Evolutionary conservation across 1,140 invertebrate genomes (phyloP).

Genomic region (Pseudoatta argentina): DNA sequence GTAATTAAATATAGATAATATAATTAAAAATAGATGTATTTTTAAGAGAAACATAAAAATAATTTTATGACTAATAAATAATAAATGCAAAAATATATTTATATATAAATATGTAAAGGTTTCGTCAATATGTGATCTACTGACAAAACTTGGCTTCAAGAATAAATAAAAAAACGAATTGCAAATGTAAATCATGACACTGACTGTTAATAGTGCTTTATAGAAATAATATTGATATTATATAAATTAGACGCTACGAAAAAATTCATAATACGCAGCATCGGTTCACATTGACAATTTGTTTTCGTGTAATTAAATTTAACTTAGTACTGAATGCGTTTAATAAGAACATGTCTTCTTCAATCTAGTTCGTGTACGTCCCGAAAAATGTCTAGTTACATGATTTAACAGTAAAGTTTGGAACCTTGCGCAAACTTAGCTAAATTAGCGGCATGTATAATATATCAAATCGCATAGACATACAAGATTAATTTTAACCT

Average conservation of each 20-base stretch:
- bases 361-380: background rate
- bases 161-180: no score
- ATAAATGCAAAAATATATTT: background rate
- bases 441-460: conserved; percentile 67
- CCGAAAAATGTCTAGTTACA: conserved; percentile 47
- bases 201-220: no score
- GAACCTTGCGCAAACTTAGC: conserved; percentile 54
- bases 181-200: no score
- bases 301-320: conserved; percentile 8
- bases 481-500: conserved; percentile 59
- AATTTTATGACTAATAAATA: background rate
- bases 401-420: conserved; percentile 68
- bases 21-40: background rate
- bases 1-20: no score
- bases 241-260: no score
- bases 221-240: no score
- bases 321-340: conserved; percentile 16
- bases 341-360: conserved; percentile 57
- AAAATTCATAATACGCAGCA: no score
- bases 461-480: conserved; percentile 55
- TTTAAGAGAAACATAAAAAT: background rate
- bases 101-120: background rate
- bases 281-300: no score
- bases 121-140: background rate
- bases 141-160: no score